Conservation (phyloP, 2,888 invertebrate species). For the Atethmia centrago region DNA sequence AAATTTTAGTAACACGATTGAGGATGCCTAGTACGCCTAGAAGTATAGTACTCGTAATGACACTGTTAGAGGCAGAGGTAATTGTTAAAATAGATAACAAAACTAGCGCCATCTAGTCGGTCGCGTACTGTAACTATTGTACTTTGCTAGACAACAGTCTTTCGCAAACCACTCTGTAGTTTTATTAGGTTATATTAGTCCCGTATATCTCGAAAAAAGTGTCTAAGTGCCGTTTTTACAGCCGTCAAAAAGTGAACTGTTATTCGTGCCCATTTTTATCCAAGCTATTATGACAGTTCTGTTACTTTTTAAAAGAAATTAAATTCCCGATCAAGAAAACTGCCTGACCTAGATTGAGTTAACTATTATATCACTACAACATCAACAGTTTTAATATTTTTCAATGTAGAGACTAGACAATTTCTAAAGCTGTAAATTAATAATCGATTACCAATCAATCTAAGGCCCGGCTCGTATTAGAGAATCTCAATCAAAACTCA, state of each 20-base stretch:
- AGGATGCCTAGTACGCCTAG: neutral
- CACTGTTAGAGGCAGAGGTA: neutral
- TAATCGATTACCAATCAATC: constrained; percentile 9
- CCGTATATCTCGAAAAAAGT: too few relatives aligned
- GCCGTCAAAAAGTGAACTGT: too few relatives aligned
- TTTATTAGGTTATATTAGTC: too few relatives aligned
- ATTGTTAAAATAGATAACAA: too few relatives aligned
- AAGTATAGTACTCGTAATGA: neutral
- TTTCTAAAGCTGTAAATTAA: neutral
- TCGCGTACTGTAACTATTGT: too few relatives aligned
- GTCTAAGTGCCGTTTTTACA: too few relatives aligned
- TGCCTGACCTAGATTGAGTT: neutral
- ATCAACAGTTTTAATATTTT: neutral
- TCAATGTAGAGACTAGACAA: neutral
- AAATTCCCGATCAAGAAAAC: neutral
- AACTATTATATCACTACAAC: neutral
- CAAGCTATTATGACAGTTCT: neutral
- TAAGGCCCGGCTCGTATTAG: too few relatives aligned
- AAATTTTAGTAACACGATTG: neutral
- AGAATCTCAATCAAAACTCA: too few relatives aligned
- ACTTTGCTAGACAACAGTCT: too few relatives aligned
- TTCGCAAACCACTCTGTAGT: too few relatives aligned
- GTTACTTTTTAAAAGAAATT: neutral
- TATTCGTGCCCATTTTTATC: neutral
- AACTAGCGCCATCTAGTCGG: too few relatives aligned